Conservation (phyloP, 2,888 invertebrate species). For the Drosophila limbata region DNA sequence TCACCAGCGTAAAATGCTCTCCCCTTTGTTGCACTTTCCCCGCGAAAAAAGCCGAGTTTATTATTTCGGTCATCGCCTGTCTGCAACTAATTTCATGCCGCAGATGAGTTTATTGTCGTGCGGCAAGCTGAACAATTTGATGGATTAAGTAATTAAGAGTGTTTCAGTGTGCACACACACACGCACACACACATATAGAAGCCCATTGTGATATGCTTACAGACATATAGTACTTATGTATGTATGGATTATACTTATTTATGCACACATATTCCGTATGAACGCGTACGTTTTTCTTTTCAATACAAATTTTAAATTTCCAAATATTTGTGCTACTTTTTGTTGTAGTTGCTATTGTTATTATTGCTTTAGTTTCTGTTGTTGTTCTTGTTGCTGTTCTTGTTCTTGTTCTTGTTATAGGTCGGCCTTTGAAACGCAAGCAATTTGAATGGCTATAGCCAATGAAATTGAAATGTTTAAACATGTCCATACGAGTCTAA, state of each 20-base stretch:
- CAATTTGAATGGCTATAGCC: conserved; percentile 42
- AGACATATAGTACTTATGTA: conserved; percentile 10
- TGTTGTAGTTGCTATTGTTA: conserved; percentile 21
- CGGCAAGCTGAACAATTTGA: conserved; percentile 59
- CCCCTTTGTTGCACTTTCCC: background rate
- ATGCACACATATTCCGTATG: background rate
- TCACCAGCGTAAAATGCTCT: background rate
- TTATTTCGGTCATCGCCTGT: conserved; percentile 4
- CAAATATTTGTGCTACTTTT: conserved; percentile 75
- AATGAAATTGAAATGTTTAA: conserved; percentile 75
- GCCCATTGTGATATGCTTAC: conserved; percentile 39
- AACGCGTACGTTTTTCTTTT: conserved; percentile 47
- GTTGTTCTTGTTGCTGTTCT: conserved; percentile 15
- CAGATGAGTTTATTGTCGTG: conserved; percentile 47
- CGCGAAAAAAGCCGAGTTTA: background rate
- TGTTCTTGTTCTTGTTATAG: conserved; percentile 16
- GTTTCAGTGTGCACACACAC: conserved; percentile 11
- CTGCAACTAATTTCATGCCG: conserved; percentile 24
- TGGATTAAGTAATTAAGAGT: conserved; percentile 65
- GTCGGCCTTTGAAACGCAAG: conserved; percentile 56
- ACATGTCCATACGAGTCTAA: conserved; percentile 50
- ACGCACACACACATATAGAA: background rate
- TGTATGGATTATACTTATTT: background rate
- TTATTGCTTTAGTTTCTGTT: conserved; percentile 5
- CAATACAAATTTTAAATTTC: conserved; percentile 69